Evolutionary conservation across 2,888 invertebrate genomes (phyloP).

Genomic region (Leucophenga maculata): DNA sequence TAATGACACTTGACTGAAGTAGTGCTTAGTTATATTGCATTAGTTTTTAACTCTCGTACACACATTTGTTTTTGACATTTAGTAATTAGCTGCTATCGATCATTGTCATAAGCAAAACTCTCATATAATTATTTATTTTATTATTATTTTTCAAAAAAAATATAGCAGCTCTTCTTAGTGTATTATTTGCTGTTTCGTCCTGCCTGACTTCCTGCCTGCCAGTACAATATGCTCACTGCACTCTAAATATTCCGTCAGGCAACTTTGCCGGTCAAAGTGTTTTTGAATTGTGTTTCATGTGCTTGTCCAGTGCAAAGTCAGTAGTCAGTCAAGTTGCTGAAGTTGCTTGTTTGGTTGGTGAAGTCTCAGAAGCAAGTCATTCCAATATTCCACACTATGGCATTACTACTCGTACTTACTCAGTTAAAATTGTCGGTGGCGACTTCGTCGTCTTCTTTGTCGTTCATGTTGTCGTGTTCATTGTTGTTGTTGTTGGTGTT

Average conservation of each 20-base stretch:
- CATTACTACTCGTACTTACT: conserved; percentile 35
- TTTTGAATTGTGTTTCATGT: conserved; percentile 68
- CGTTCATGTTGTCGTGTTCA: conserved; percentile 32
- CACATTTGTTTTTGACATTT: conserved; percentile 3
- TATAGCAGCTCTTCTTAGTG: neutral
- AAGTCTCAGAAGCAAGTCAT: conserved; percentile 53
- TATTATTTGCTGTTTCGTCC: neutral
- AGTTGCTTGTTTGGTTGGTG: too few relatives aligned
- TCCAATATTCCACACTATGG: conserved; percentile 8
- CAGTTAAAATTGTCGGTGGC: conserved; percentile 23
- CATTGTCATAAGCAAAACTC: too few relatives aligned
- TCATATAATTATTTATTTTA: conserved; percentile 5
- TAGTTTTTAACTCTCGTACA: neutral
- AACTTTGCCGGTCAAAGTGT: conserved; percentile 70
- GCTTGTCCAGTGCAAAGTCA: conserved; percentile 50
- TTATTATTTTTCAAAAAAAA: conserved; percentile 7
- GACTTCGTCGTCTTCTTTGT: conserved; percentile 22
- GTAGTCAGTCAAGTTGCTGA: neutral
- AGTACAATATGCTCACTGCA: neutral
- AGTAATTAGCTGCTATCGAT: conserved; percentile 12
- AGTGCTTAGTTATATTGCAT: neutral
- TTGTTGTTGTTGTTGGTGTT: conserved; percentile 7
- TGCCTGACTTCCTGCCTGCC: neutral
- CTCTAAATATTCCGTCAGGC: conserved; percentile 63
- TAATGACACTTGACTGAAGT: conserved; percentile 56